Conservation (phyloP, 1,140 invertebrate genomes). For the Bacillus rossius region DNA sequence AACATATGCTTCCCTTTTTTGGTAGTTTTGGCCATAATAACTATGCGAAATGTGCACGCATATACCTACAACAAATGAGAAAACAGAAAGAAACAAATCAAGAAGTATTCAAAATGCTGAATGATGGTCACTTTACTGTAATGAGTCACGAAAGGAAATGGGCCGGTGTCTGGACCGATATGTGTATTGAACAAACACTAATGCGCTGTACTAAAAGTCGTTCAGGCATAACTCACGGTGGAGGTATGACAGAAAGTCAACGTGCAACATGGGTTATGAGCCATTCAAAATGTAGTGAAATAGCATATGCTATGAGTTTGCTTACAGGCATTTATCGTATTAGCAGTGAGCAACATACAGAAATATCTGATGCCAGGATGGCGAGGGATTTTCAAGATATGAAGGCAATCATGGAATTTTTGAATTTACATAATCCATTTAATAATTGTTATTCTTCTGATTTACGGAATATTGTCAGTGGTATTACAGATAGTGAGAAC, state of each 20-base stretch:
- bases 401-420: background rate
- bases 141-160: background rate
- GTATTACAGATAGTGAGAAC: slow-evolving; percentile 3
- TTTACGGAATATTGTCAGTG: slow-evolving; percentile 1
- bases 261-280: slow-evolving; percentile 4
- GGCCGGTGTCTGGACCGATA: slow-evolving; percentile 3
- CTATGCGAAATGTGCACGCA: slow-evolving; percentile 35
- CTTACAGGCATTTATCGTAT: background rate
- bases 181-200: slow-evolving; percentile 12
- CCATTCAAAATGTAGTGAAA: slow-evolving; percentile 3
- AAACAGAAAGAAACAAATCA: too few species aligned
- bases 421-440: slow-evolving; percentile 2
- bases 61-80: slow-evolving; percentile 43
- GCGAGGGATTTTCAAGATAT: background rate
- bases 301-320: slow-evolving; percentile 4
- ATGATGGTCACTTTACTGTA: slow-evolving; percentile 2
- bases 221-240: slow-evolving; percentile 8
- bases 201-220: slow-evolving; percentile 5
- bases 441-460: background rate
- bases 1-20: too few species aligned
- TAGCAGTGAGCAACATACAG: background rate
- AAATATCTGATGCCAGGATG: slow-evolving; percentile 5
- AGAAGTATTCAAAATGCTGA: too few species aligned
- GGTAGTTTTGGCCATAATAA: too few species aligned
- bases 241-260: slow-evolving; percentile 9